Conservation (phyloP, 1,140 invertebrate species). For the Maniola jurtina region DNA sequence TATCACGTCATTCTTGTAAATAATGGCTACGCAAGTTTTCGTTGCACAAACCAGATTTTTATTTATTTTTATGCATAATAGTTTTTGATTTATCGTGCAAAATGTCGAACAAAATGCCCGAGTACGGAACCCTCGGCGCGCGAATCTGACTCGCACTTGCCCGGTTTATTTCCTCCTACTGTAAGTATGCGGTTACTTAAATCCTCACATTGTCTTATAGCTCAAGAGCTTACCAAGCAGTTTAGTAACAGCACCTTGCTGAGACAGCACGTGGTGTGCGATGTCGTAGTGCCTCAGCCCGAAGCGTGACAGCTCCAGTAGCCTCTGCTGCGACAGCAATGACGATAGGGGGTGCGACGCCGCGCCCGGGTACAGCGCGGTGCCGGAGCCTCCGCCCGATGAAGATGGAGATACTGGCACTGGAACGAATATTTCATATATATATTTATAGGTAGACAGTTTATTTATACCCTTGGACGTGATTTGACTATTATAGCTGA, state of each 20-base stretch:
- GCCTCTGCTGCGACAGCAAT: constrained; percentile 84
- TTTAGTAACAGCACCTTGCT: constrained; percentile 95
- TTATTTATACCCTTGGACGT: too few relatives aligned
- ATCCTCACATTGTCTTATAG: background rate
- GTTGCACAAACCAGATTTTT: too few relatives aligned
- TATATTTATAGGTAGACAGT: background rate
- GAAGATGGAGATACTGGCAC: constrained; percentile 74
- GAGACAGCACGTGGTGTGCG: constrained; percentile 91
- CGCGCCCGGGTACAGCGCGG: constrained; percentile 69
- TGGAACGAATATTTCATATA: constrained; percentile 41
- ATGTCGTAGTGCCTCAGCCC: constrained; percentile 93
- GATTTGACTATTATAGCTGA: too few relatives aligned
- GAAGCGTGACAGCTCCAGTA: constrained; percentile 90
- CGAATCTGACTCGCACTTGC: too few relatives aligned
- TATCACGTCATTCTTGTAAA: too few relatives aligned
- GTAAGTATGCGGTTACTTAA: too few relatives aligned
- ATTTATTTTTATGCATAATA: too few relatives aligned
- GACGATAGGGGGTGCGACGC: constrained; percentile 83
- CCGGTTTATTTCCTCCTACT: too few relatives aligned
- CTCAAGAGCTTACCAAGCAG: constrained; percentile 84
- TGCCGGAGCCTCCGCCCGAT: constrained; percentile 68
- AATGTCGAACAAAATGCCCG: too few relatives aligned
- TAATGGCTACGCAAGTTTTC: too few relatives aligned
- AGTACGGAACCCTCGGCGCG: too few relatives aligned
- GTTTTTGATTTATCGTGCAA: too few relatives aligned